Base-by-base conservation (phyloP, 2,113 vertebrate genomes). In the Pantherophis guttatus region DNA sequence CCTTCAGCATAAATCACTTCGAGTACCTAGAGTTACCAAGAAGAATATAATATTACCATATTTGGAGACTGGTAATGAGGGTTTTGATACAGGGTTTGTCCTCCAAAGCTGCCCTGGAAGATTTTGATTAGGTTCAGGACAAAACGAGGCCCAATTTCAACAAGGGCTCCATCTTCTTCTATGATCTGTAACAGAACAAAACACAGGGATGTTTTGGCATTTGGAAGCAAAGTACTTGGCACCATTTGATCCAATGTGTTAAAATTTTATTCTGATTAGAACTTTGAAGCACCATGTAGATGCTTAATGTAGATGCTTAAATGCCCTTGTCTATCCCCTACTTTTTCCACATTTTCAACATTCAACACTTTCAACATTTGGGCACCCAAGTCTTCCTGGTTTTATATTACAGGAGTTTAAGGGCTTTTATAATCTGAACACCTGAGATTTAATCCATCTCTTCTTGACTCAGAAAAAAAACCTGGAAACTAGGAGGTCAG, bases 91-190 rank as follows among this genome's bases (percentile, higher is more conserved):
- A 99, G 97, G 3, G 99, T 99, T 19, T 98, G 98, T 86, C 99
- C 99, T 88, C 99, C 99, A 96, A 99, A 99, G 94, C 99, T 99
- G 70, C 99, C 99, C 92, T 99, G 98, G 95, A 99, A 99, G 92
- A 99, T 98, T 97, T 99, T 99, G 91, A 99, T 99, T 70, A 99
- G 98, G 94, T 99, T 99, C 93, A 99, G 97, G 90, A 99, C 99
- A 97, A 99, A 99, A 65, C 99, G 99, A 91, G 99, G 99, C 52
- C 99, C 99, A 55, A 99, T 99, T 97, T 99, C 99, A 92, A 99
- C 99, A 6, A 99, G 97, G 93, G 99, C 98, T 33, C 98, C 99
- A 90, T 99, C 98, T 95, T 99, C 99, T 96, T 99, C 99, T 90
- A 99, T 99, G 58, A 99, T 99, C 99, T 99, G 95, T 54, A 96